These are phyloP conservation scores for Xylota segnis DNA, from an alignment of 2,888 invertebrate species.

Conservation along the genomic window DNA sequence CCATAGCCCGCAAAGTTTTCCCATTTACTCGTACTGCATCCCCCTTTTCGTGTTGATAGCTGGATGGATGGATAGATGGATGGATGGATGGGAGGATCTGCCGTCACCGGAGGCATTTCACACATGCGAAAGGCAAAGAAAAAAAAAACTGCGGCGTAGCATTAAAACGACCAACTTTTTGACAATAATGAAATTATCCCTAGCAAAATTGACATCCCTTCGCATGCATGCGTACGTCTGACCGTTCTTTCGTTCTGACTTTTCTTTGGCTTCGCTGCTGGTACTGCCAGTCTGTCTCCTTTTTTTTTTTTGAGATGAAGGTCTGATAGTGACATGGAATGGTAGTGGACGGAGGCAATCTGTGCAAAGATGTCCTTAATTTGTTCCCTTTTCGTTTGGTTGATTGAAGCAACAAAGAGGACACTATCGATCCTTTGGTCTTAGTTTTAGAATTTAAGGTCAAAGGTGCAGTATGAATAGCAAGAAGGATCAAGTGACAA, in stretches of 20 bases:
- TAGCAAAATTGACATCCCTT: slow-evolving; percentile 44
- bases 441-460: slow-evolving; percentile 28
- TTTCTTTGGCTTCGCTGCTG: slow-evolving; percentile 15
- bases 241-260: slow-evolving; percentile 24
- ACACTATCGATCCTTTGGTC: background rate
- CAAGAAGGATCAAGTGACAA: slow-evolving; percentile 27
- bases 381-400: slow-evolving; percentile 40
- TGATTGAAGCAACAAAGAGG: slow-evolving; percentile 30
- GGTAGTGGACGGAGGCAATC: slow-evolving; percentile 30
- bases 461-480: slow-evolving; percentile 33
- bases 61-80: background rate
- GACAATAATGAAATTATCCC: slow-evolving; percentile 57
- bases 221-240: slow-evolving; percentile 28
- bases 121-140: slow-evolving; percentile 29
- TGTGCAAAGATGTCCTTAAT: slow-evolving; percentile 43
- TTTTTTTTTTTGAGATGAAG: background rate
- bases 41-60: background rate
- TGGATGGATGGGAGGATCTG: background rate
- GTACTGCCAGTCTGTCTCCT: background rate
- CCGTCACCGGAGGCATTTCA: slow-evolving; percentile 31
- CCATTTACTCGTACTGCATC: slow-evolving; percentile 22
- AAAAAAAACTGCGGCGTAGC: slow-evolving; percentile 12
- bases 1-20: slow-evolving; percentile 41
- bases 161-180: slow-evolving; percentile 50
- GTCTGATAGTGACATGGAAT: slow-evolving; percentile 26